These are phyloP conservation scores for Chromoteleia sp. DNA, from an alignment of 2,888 invertebrate species.

Conservation along the genomic window DNA sequence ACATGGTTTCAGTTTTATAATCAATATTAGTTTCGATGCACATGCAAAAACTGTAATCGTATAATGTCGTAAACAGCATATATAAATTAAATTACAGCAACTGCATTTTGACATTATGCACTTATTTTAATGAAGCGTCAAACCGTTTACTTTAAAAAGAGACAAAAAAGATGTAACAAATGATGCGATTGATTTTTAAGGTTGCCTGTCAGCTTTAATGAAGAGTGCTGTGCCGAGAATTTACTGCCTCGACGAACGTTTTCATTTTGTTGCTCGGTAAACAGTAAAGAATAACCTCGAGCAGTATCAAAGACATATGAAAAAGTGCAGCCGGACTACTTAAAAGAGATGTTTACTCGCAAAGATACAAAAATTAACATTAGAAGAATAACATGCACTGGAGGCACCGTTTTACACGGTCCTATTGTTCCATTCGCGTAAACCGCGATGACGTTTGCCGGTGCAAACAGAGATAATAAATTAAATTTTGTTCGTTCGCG, in stretches of 20 bases:
- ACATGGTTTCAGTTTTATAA: too few relatives aligned
- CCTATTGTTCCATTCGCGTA: background rate
- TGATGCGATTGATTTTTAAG: conserved; percentile 6
- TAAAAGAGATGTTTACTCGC: conserved; percentile 9
- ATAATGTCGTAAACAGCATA: too few relatives aligned
- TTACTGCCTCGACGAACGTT: conserved; percentile 2
- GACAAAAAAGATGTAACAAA: background rate
- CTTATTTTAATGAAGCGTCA: too few relatives aligned
- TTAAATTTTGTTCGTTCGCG: conserved; percentile 12
- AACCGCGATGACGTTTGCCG: background rate
- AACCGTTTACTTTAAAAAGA: background rate
- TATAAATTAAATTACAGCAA: too few relatives aligned
- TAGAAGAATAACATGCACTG: background rate
- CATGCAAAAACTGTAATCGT: too few relatives aligned
- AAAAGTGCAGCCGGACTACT: conserved; percentile 8
- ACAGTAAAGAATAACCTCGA: conserved; percentile 5
- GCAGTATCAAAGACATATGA: conserved; percentile 21
- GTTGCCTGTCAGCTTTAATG: conserved; percentile 13
- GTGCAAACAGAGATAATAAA: conserved; percentile 14
- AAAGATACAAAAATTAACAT: conserved; percentile 22
- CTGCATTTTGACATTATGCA: too few relatives aligned
- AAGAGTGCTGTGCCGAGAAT: background rate
- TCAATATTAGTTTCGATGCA: too few relatives aligned
- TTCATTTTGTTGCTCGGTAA: conserved; percentile 23
- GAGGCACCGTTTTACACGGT: background rate